Conservation (phyloP, 1,140 invertebrate species). For the Drosophila murphyi region DNA sequence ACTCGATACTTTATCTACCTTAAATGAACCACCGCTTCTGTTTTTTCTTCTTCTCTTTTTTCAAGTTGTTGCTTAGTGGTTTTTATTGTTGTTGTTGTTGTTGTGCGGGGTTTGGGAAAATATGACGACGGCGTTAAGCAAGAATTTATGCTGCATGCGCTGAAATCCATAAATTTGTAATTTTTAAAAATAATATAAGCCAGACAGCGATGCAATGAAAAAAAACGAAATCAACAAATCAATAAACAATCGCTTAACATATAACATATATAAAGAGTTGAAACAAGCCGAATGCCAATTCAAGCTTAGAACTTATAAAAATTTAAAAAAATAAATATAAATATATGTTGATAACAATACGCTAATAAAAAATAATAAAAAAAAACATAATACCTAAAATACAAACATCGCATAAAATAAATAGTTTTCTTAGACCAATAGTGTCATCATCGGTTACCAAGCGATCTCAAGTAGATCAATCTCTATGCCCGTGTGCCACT, state of each 20-base stretch:
- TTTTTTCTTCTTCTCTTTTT: constrained; percentile 6
- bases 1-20: constrained; percentile 61
- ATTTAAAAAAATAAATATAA: no score
- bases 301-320: no score
- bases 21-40: constrained; percentile 19
- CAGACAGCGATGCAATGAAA: background rate
- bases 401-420: background rate
- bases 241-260: background rate
- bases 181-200: constrained; percentile 16
- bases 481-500: constrained; percentile 1
- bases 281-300: background rate
- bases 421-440: background rate
- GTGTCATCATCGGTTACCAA: no score
- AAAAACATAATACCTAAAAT: background rate
- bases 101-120: constrained; percentile 50
- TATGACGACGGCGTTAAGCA: constrained; percentile 70
- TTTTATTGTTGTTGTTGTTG: constrained; percentile 28
- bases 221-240: background rate
- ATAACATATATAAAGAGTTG: background rate
- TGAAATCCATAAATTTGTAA: constrained; percentile 12
- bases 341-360: no score
- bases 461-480: background rate
- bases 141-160: constrained; percentile 57
- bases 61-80: constrained; percentile 25
- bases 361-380: background rate